phyloP scores from a whole-genome alignment of 92 coral and sea anemone species.

The Chrysogorgia sp. region DNA sequence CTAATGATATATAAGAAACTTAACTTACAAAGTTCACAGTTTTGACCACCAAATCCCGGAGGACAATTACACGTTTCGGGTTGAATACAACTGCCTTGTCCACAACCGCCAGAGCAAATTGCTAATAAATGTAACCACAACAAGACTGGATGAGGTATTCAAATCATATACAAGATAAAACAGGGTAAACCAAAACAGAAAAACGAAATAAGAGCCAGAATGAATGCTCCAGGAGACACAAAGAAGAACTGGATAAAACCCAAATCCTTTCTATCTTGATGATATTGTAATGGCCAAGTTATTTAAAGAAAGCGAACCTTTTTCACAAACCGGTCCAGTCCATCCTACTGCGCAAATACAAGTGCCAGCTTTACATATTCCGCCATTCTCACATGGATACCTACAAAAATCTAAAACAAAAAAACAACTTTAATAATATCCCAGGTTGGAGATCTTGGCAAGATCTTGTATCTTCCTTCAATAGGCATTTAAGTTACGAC shows the following conservation, averaged over 20 bases:
- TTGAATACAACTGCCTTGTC: constrained; percentile 65
- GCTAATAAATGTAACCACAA: constrained; percentile 38
- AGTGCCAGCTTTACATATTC: constrained; percentile 32
- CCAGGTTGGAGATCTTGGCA: too few relatives aligned
- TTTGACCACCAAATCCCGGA: constrained; percentile 66
- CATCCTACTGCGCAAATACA: constrained; percentile 50
- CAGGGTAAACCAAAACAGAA: too few relatives aligned
- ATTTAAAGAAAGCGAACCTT: constrained; percentile 41
- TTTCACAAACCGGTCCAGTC: constrained; percentile 56
- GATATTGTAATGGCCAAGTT: neutral
- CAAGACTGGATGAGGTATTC: too few relatives aligned
- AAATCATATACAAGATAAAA: too few relatives aligned
- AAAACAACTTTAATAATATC: too few relatives aligned
- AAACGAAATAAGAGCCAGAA: too few relatives aligned
- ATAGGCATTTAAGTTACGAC: too few relatives aligned
- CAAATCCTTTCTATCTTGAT: neutral
- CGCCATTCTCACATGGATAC: constrained; percentile 56
- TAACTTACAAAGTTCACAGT: constrained; percentile 71
- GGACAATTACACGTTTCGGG: constrained; percentile 74
- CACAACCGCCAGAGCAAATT: constrained; percentile 62
- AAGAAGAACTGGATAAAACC: too few relatives aligned
- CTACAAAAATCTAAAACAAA: constrained; percentile 38
- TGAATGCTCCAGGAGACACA: too few relatives aligned
- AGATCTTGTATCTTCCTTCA: too few relatives aligned
- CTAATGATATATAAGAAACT: neutral